phyloP scores from a whole-genome alignment of 2,888 invertebrate genomes.

The Nemoura dubitans region DNA sequence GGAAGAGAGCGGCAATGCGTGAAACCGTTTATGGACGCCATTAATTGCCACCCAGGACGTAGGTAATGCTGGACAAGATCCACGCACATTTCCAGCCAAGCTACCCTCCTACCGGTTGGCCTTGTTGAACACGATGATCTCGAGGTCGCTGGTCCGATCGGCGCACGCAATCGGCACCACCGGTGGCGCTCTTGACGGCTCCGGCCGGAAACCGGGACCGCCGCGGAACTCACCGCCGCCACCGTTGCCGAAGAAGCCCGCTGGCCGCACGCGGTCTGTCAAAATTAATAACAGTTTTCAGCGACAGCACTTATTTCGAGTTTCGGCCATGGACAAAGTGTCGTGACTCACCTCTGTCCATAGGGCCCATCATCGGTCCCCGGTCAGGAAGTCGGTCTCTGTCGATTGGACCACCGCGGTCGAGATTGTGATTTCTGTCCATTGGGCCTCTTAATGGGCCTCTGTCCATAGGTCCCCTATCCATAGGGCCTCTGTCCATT shows the following conservation, averaged over 20 bases:
- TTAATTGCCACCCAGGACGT: too few species aligned
- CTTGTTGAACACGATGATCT: slow-evolving; percentile 88
- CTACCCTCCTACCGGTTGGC: slow-evolving; percentile 75
- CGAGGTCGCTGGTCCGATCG: slow-evolving; percentile 77
- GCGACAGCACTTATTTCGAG: not conserved
- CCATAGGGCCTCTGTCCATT: slow-evolving; percentile 30
- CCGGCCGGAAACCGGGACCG: slow-evolving; percentile 22
- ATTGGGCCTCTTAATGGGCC: not conserved
- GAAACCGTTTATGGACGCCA: too few species aligned
- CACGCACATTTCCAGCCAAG: too few species aligned
- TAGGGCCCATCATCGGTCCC: not conserved
- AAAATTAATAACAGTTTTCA: not conserved
- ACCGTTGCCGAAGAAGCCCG: slow-evolving; percentile 28
- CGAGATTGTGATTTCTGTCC: not conserved
- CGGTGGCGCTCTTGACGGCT: not conserved
- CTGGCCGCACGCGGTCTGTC: not conserved
- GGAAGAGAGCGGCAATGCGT: too few species aligned
- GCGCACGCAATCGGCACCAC: slow-evolving; percentile 27
- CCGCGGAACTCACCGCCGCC: slow-evolving; percentile 26
- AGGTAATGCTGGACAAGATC: too few species aligned
- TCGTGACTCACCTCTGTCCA: not conserved
- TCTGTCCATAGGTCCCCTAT: slow-evolving; percentile 13
- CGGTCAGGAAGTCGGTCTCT: not conserved
- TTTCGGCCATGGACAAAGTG: not conserved
- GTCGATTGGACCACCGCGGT: not conserved